Evolutionary conservation across 2,797 vertebrate genomes (phyloP), one percentile per base, ranked within the genome.

Genomic region (Sebastes aleutianus): DNA sequence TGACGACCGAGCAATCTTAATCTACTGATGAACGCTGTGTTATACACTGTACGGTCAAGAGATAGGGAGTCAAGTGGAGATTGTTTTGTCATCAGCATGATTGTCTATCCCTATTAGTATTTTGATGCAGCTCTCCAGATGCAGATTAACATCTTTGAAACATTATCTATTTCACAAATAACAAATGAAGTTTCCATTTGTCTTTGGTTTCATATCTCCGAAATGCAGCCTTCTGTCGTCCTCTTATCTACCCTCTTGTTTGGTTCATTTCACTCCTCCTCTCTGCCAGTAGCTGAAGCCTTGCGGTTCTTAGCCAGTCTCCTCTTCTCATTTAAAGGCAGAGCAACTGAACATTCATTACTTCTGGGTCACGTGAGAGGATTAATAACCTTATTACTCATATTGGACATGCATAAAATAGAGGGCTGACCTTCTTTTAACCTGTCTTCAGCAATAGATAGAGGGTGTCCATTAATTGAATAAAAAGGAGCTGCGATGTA

Each of bases 331-430:
- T 87, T 70, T 80, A 20, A 82, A 86, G 80, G 70, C 61, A 65
- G 74, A 74, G 71, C 74, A 50, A 80, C 82, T 80, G 90, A 85
- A 70, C 83, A 67, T 69, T 86, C 80, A 87, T 90, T 91, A 89
- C 71, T 78, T 84, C 73, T 62, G 85, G 86, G 76, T 92, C 86
- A 84, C 16, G 59, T 88, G 87, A 90, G 74, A 78, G 85, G 89
- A 94, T 91, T 93, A 93, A 93, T 91, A 90, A 85, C 84, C 86
- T 72, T 89, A 88, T 93, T 92, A 91, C 84, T 93, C 86, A 88
- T 90, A 90, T 84, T 87, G 85, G 89, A 91, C 87, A 87, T 87
- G 89, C 91, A 88, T 85, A 87, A 91, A 92, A 93, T 86, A 85
- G 83, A 81, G 58, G 47, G 22, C 74, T 88, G 87, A 93, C 93